Base-by-base conservation (phyloP, 2,888 invertebrate genomes). In the Parapristionchus giblindavisi region DNA sequence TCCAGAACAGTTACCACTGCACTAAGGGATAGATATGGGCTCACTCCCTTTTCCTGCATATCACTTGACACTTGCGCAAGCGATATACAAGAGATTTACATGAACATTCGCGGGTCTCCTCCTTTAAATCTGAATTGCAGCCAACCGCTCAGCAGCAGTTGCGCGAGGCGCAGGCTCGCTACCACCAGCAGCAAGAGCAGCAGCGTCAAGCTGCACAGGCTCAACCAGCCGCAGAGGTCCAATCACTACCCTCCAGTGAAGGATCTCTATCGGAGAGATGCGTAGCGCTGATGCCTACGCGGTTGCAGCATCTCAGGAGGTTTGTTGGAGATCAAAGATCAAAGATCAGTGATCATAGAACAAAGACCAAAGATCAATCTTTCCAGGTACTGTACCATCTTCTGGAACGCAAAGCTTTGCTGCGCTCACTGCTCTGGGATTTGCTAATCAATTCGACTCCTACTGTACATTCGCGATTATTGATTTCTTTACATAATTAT, bases 401-500 rank as follows among this genome's bases (percentile, higher is more conserved):
- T 87, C 83, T 87, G 86, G 86, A 87, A 87, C 76, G 85, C 85
- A 54, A 86, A 87, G 70, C 80, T 87, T 34, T 87, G 87, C 75
- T 87, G 87, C 74, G 77, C 84, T 21, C 85, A 87, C 72, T 87
- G 87, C 76, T 79, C 79, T 21, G 85, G 84, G 34, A 77, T 87
- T 56, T 87, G 87, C 78, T 86, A 77, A 79, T 32, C 43, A n/a
- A 5, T 65, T 27, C 34, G 38, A 21, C n/a, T n/a, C n/a, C n/a
- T n/a, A n/a, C n/a, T n/a, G n/a, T n/a, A n/a, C n/a, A n/a, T n/a
- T n/a, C n/a, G n/a, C n/a, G n/a, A n/a, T n/a, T n/a, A n/a, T n/a
- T n/a, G n/a, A n/a, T n/a, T n/a, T n/a, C n/a, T n/a, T n/a, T n/a
- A n/a, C n/a, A n/a, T n/a, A n/a, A n/a, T n/a, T n/a, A n/a, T n/a